Base-by-base conservation (phyloP, 2,888 invertebrate genomes). In the Thymelicus acteon region DNA sequence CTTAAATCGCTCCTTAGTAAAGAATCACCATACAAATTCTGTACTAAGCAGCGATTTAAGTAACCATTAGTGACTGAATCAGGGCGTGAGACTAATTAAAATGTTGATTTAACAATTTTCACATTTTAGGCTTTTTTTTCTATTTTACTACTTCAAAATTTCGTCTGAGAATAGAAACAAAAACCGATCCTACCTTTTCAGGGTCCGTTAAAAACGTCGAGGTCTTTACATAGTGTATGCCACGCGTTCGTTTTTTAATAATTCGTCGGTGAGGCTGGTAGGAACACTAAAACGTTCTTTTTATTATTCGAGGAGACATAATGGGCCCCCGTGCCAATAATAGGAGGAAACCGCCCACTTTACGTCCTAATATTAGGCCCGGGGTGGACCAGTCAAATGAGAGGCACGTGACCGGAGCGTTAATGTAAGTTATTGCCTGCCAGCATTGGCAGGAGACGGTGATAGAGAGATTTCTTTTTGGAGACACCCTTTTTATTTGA, bases 311-410 rank as follows among this genome's bases (percentile, higher is more conserved):
- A 78, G 74, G 74, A 87, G 86, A 87, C 86, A 87, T 88, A 89
- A 90, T 86, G 85, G 87, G 83, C 81, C 82, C 54, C 81, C 80
- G 80, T 79, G 82, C 83, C 83, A 87, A 87, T 90, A 89, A 88
- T 88, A 87, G 88, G 77, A 75, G 76, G 85, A 87, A 89, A 89
- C 85, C 80, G 81, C 82, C 83, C 64, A 80, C 82, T 83, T 83
- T 80, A 80, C 80, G 77, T 80, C 84, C 88, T 89, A 87, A 90
- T 91, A 90, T 88, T 83, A 85, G 81, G 81, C 79, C 77, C 77
- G 80, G 78, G 78, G 64, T 64, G 64, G 64, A 52, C 85, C 82
- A 85, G 85, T 85, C 86, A 85, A 89, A 91, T 89, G 90, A 82
- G 83, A 75, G 75, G 75, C 77, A 86, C 92, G 92, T 92, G 92